Evolutionary conservation across 1,140 invertebrate species (phyloP).

Genomic region (Rhyacophila brunnea): DNA sequence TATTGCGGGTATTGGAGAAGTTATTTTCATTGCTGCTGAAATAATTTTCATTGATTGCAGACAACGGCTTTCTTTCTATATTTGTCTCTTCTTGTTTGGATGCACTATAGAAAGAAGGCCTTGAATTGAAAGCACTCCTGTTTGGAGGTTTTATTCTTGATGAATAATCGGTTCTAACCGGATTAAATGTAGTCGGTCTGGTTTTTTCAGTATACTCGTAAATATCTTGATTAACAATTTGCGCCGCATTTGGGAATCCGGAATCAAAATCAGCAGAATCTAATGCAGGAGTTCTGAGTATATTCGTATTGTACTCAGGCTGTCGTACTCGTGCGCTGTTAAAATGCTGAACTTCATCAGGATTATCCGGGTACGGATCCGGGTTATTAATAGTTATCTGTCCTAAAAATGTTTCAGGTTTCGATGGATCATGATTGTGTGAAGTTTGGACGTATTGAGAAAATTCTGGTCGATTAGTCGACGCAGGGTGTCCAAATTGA

Average conservation of each 20-base stretch:
- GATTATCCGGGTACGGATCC: constrained; percentile 43
- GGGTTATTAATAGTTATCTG: constrained; percentile 60
- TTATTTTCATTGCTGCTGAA: constrained; percentile 42
- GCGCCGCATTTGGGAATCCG: constrained; percentile 43
- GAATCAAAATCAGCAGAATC: constrained; percentile 24
- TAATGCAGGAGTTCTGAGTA: constrained; percentile 9
- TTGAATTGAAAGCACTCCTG: constrained; percentile 12
- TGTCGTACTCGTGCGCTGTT: constrained; percentile 23
- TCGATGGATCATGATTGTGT: constrained; percentile 57
- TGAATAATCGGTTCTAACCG: constrained; percentile 38
- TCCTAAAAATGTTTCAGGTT: constrained; percentile 58
- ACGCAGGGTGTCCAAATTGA: constrained; percentile 49
- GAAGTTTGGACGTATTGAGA: constrained; percentile 47
- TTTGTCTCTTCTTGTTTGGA: constrained; percentile 23
- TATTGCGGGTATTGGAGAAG: constrained; percentile 34
- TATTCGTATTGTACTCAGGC: constrained; percentile 20
- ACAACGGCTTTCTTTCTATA: constrained; percentile 38
- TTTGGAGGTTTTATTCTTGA: constrained; percentile 21
- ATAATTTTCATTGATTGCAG: constrained; percentile 48
- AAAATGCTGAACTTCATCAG: constrained; percentile 23
- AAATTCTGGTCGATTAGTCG: constrained; percentile 48
- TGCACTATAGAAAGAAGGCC: constrained; percentile 18
- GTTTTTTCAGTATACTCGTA: constrained; percentile 41
- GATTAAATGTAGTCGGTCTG: constrained; percentile 50
- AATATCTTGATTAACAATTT: constrained; percentile 50